Evolutionary conservation across 2,113 vertebrate species (phyloP).

Genomic region (Callithrix jacchus): DNA sequence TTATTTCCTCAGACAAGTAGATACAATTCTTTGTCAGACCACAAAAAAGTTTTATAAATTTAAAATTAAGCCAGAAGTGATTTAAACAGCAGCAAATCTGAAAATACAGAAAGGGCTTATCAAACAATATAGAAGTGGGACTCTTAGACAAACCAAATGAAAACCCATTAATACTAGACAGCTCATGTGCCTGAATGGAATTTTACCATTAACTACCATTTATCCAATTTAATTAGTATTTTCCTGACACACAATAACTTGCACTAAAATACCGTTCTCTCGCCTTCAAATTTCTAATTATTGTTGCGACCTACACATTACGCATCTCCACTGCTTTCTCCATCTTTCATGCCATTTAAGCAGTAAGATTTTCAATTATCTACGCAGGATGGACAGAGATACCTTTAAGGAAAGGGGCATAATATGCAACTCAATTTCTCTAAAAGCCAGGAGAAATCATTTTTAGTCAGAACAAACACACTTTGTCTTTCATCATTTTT

Average conservation of each 20-base stretch:
- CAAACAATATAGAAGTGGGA: constrained; percentile 71
- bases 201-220: constrained; percentile 87
- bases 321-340: constrained; percentile 70
- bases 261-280: constrained; percentile 81
- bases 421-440: constrained; percentile 88
- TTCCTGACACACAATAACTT: constrained; percentile 86
- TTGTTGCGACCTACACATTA: constrained; percentile 80
- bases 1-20: constrained; percentile 48
- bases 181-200: constrained; percentile 81
- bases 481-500: constrained; percentile 87
- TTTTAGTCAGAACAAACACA: constrained; percentile 87
- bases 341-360: constrained; percentile 82
- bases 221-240: constrained; percentile 88
- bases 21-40: constrained; percentile 42
- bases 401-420: constrained; percentile 88
- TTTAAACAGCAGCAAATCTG: constrained; percentile 55
- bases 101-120: constrained; percentile 72
- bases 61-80: constrained; percentile 46
- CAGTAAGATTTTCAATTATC: constrained; percentile 88
- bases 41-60: constrained; percentile 56
- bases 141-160: constrained; percentile 82
- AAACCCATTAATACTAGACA: constrained; percentile 85
- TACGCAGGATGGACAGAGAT: constrained; percentile 84
- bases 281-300: constrained; percentile 86
- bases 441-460: constrained; percentile 85